Percentiles rank a stretch among this genome's conserved stretches.
These are phyloP conservation scores for Polyommatus iphigenia DNA, from an alignment of 2,888 invertebrate genomes.

Conservation along the genomic window DNA sequence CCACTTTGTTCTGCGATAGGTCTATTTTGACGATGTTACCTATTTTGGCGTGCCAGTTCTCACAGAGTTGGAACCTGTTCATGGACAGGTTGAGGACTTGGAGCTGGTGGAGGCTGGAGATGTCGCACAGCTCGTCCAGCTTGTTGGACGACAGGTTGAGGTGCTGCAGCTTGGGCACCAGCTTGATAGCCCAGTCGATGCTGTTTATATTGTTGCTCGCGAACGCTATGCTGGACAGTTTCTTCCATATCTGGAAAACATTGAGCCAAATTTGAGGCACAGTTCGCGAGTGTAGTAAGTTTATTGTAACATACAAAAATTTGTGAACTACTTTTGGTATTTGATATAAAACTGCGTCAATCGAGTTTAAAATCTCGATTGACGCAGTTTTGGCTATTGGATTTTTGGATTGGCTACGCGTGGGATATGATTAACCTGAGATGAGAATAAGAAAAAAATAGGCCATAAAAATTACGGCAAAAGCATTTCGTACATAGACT, in stretches of 20 bases:
- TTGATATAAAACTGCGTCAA: too few relatives aligned
- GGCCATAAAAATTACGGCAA: too few relatives aligned
- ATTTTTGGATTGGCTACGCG: too few relatives aligned
- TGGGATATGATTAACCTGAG: too few relatives aligned
- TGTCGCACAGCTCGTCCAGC: constrained; percentile 85
- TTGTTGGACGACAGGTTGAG: constrained; percentile 90
- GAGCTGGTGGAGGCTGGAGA: constrained; percentile 89
- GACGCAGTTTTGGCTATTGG: too few relatives aligned
- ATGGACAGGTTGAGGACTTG: constrained; percentile 88
- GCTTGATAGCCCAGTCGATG: constrained; percentile 90
- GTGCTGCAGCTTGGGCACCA: constrained; percentile 85
- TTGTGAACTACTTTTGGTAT: too few relatives aligned
- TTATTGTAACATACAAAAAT: too few relatives aligned
- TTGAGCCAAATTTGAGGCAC: too few relatives aligned
- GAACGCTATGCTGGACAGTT: constrained; percentile 86
- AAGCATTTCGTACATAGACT: too few relatives aligned
- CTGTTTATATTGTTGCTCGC: constrained; percentile 87
- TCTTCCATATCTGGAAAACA: constrained; percentile 83
- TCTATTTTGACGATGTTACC: constrained; percentile 93
- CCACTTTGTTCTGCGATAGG: constrained; percentile 91
- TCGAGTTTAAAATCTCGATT: too few relatives aligned
- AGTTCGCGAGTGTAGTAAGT: too few relatives aligned
- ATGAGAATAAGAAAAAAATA: too few relatives aligned
- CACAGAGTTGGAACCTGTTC: constrained; percentile 86
- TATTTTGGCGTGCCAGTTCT: constrained; percentile 90